These are phyloP conservation scores for Pagrus major DNA, from an alignment of 2,113 vertebrate species.

Conservation along the genomic window DNA sequence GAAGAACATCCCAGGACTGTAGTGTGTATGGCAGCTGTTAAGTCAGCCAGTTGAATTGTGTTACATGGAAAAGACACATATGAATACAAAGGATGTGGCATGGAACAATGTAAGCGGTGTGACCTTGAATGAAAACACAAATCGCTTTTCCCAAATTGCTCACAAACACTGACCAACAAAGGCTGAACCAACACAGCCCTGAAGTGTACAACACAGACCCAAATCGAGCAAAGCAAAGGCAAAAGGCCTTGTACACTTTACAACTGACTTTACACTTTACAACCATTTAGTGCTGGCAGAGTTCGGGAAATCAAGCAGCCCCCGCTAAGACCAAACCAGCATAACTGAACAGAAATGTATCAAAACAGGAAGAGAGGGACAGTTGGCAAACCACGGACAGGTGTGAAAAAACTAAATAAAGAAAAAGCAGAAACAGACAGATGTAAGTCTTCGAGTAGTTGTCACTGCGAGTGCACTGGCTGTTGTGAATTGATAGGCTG, in stretches of 20 bases:
- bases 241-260: background rate
- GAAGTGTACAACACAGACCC: background rate
- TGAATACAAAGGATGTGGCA: background rate
- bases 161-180: background rate
- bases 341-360: background rate
- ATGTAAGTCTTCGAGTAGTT: background rate
- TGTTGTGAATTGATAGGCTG: slow-evolving; percentile 54
- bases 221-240: slow-evolving; percentile 15
- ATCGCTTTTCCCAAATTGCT: background rate
- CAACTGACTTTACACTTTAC: no score
- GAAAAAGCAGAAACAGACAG: background rate
- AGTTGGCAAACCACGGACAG: no score
- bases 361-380: background rate
- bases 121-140: background rate
- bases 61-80: background rate
- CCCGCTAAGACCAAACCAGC: background rate
- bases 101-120: background rate
- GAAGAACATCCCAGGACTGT: slow-evolving; percentile 12
- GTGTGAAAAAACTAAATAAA: background rate
- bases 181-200: background rate
- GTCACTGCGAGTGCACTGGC: background rate
- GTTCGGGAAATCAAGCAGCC: background rate
- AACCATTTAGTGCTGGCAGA: background rate
- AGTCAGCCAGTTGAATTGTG: background rate
- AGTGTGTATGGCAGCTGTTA: background rate